Conservation (phyloP, 2,888 invertebrate genomes). For the Xylota segnis region DNA sequence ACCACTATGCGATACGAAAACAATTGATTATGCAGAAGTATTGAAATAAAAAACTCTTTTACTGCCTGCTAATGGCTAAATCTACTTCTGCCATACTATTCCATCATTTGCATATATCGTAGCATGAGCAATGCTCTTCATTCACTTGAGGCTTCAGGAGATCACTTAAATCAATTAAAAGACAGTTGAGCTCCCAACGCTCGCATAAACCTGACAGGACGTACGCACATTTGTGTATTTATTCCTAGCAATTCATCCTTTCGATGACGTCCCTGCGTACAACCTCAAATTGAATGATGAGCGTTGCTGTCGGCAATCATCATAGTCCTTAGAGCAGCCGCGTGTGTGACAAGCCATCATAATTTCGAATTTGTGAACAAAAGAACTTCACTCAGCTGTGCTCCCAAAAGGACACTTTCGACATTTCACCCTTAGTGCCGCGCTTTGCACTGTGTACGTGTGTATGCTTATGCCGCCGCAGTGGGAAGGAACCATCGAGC, state of each 20-base stretch:
- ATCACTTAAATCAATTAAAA: conserved; percentile 74
- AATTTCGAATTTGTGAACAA: conserved; percentile 63
- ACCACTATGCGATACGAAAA: background rate
- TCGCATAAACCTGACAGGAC: conserved; percentile 18
- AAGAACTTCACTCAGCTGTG: conserved; percentile 64
- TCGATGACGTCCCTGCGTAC: conserved; percentile 39
- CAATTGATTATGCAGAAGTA: background rate
- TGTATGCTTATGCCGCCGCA: conserved; percentile 36
- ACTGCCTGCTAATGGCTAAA: conserved; percentile 33
- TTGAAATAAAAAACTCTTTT: background rate
- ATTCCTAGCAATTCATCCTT: conserved; percentile 29
- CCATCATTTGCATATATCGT: conserved; percentile 19
- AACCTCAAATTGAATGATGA: conserved; percentile 69
- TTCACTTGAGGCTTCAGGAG: conserved; percentile 43
- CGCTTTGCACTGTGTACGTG: conserved; percentile 17
- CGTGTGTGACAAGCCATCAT: conserved; percentile 74
- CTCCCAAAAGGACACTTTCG: conserved; percentile 67
- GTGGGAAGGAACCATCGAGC: conserved; percentile 14
- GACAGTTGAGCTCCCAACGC: conserved; percentile 31
- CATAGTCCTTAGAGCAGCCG: conserved; percentile 32
- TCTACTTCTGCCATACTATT: background rate
- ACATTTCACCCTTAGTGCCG: conserved; percentile 40
- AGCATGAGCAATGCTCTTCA: conserved; percentile 51
- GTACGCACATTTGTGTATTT: conserved; percentile 37
- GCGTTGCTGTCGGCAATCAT: conserved; percentile 47